Conservation (phyloP, 2,113 vertebrate species). For the Carlito syrichta region DNA sequence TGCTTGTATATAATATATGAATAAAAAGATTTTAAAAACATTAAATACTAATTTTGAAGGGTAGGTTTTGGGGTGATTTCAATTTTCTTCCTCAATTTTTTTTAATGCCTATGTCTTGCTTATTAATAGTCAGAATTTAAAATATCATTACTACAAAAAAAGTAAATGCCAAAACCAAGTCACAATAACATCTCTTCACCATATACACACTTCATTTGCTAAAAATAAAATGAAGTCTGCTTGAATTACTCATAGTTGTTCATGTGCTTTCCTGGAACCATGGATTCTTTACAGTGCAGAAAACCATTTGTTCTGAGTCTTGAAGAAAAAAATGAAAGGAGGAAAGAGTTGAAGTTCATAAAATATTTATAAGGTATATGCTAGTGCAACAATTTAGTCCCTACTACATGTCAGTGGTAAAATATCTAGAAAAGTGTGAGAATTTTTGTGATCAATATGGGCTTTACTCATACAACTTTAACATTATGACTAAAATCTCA, state of each 20-base stretch:
- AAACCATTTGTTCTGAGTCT: not conserved
- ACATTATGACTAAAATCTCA: not conserved
- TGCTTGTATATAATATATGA: not conserved
- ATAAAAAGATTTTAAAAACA: not conserved
- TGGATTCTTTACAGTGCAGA: not conserved
- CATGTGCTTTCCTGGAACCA: not conserved
- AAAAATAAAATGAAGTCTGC: not conserved
- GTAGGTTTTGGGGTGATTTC: not conserved
- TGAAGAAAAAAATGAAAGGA: not conserved
- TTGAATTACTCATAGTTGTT: not conserved
- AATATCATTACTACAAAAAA: not conserved
- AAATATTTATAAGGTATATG: not conserved
- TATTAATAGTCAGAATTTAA: not conserved
- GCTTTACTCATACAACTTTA: not conserved
- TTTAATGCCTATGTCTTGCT: not conserved
- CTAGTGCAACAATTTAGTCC: not conserved
- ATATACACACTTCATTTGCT: not conserved
- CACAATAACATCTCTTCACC: not conserved
- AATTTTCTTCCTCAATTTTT: not conserved
- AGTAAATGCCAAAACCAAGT: not conserved
- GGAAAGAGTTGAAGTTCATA: not conserved
- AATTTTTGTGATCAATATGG: not conserved
- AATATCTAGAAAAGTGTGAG: not conserved
- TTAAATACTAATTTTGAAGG: not conserved
- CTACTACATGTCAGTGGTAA: not conserved